A percentile compares a stretch with the other conserved stretches of the same genome.
phyloP scores from a whole-genome alignment of 2,888 invertebrate species.

The Gasteruption jaculator region DNA sequence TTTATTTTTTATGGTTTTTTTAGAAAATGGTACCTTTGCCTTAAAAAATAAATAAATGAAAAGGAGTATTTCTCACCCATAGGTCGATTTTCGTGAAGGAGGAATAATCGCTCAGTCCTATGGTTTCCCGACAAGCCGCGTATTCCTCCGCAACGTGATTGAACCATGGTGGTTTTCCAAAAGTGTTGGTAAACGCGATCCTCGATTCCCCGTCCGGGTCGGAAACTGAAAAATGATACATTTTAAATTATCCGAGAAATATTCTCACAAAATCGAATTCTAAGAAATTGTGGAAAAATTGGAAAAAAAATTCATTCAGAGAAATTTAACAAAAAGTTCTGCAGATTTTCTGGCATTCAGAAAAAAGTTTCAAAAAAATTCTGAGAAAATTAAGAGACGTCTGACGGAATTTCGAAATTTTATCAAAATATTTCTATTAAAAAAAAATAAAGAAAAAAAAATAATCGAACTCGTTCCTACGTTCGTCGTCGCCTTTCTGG shows the following conservation, averaged over 20 bases:
- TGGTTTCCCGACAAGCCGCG: slow-evolving; percentile 85
- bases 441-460: not conserved
- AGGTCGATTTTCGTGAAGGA: slow-evolving; percentile 95
- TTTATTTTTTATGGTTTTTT: not conserved
- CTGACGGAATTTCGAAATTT: too few relatives aligned
- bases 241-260: too few relatives aligned
- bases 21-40: too few relatives aligned
- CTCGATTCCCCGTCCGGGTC: slow-evolving; percentile 55
- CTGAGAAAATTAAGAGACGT: too few relatives aligned
- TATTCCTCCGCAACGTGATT: slow-evolving; percentile 85
- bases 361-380: too few relatives aligned
- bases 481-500: slow-evolving; percentile 56
- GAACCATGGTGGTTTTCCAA: slow-evolving; percentile 92
- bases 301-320: not conserved
- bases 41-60: slow-evolving; percentile 4
- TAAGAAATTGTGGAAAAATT: too few relatives aligned
- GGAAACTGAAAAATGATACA: slow-evolving; percentile 27
- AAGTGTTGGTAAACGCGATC: slow-evolving; percentile 77
- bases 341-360: too few relatives aligned
- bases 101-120: slow-evolving; percentile 93
- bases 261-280: too few relatives aligned
- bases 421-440: slow-evolving; percentile 2
- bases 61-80: slow-evolving; percentile 60
- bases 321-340: too few relatives aligned
- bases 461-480: slow-evolving; percentile 33